These are phyloP conservation scores for Hirudo medicinalis DNA, from an alignment of 1,140 invertebrate species.

Conservation along the genomic window DNA sequence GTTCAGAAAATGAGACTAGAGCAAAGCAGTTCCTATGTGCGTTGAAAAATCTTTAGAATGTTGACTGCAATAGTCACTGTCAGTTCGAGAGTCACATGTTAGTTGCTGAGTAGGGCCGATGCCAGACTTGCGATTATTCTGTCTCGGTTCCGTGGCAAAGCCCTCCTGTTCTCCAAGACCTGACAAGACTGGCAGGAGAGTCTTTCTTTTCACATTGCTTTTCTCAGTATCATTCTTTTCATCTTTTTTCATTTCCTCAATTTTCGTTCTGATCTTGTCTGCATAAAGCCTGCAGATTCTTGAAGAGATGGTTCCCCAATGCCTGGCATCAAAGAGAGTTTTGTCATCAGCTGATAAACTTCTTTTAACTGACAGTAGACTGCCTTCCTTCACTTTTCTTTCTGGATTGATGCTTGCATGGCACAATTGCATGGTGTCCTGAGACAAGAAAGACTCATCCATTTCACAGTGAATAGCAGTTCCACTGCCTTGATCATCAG, in stretches of 20 bases:
- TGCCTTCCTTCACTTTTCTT: not conserved
- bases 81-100: slow-evolving; percentile 1
- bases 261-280: not conserved
- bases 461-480: not conserved
- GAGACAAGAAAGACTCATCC: not conserved
- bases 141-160: slow-evolving; percentile 15
- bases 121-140: not conserved
- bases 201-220: not conserved
- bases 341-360: slow-evolving; percentile 11
- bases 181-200: not conserved
- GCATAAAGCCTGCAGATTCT: not conserved
- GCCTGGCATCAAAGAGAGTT: not conserved
- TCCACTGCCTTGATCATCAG: not conserved
- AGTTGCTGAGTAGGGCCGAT: not conserved
- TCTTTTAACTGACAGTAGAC: not conserved
- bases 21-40: not conserved
- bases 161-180: not conserved
- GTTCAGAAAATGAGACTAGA: not conserved
- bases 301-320: not conserved
- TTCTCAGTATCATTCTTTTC: not conserved
- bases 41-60: slow-evolving; percentile 18
- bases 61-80: slow-evolving; percentile 18
- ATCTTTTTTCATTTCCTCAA: not conserved
- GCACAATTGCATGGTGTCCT: not conserved
- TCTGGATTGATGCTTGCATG: not conserved